A percentile compares a stretch with the other conserved stretches of the same genome.
phyloP scores from a whole-genome alignment of 1,140 invertebrate species.

The Gryllus bimaculatus region DNA sequence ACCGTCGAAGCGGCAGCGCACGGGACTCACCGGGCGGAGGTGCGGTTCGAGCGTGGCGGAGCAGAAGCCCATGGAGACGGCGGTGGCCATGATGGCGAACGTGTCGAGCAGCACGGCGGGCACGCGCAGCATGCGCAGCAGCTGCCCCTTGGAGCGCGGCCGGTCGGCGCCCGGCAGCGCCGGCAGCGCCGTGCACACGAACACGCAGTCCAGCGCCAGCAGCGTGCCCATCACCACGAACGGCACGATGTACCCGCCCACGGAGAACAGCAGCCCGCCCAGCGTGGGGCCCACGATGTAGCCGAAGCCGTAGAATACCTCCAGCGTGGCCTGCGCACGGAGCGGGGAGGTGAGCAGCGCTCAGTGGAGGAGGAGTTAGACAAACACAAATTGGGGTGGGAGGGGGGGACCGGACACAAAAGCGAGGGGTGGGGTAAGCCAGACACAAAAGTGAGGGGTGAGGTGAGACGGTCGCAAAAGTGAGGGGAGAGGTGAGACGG shows the following conservation, averaged over 20 bases:
- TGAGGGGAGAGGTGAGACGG: too few relatives aligned
- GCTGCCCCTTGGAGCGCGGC: slow-evolving; percentile 14
- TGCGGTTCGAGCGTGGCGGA: slow-evolving; percentile 45
- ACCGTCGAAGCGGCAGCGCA: too few relatives aligned
- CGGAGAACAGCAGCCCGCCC: slow-evolving; percentile 41
- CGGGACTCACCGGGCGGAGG: slow-evolving; percentile 33
- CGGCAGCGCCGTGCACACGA: slow-evolving; percentile 38
- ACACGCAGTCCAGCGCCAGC: slow-evolving; percentile 38
- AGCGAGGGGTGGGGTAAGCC: not conserved
- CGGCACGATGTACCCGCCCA: slow-evolving; percentile 49
- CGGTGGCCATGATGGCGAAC: slow-evolving; percentile 31
- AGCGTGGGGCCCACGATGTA: slow-evolving; percentile 47
- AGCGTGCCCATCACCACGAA: slow-evolving; percentile 48
- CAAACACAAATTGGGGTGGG: too few relatives aligned
- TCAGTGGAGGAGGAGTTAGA: too few relatives aligned
- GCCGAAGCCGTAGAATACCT: slow-evolving; percentile 52
- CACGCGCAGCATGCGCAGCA: slow-evolving; percentile 30
- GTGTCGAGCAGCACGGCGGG: slow-evolving; percentile 34
- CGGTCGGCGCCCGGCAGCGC: not conserved
- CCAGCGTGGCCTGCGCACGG: slow-evolving; percentile 41
- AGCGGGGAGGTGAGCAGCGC: too few relatives aligned
- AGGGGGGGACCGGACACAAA: too few relatives aligned
- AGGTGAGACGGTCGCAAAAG: too few relatives aligned
- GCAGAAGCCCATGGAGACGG: slow-evolving; percentile 40
- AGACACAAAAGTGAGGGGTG: too few relatives aligned